These are phyloP conservation scores for Pterostichus niger DNA, from an alignment of 2,888 invertebrate species.

Conservation along the genomic window DNA sequence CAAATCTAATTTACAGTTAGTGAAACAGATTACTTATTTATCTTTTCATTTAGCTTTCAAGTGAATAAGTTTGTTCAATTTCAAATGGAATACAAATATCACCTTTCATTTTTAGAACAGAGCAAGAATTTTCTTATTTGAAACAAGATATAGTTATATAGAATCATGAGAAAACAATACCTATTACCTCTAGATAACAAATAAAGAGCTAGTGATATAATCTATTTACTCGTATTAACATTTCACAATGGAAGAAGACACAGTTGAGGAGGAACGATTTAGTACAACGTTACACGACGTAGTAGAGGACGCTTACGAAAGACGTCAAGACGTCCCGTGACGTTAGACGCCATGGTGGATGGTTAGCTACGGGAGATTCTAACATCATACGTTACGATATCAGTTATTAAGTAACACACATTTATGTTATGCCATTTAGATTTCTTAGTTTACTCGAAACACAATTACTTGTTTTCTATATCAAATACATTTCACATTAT, in stretches of 20 bases:
- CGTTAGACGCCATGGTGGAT: background rate
- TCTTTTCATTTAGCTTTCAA: too few species aligned
- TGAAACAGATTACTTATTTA: too few species aligned
- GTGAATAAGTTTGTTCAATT: too few species aligned
- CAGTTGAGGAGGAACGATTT: conserved; percentile 49
- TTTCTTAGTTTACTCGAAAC: background rate
- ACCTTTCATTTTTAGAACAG: too few species aligned
- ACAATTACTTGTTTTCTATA: background rate
- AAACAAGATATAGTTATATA: background rate
- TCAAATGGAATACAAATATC: too few species aligned
- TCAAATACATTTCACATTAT: background rate
- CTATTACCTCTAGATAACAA: conserved; percentile 29
- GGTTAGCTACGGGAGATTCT: conserved; percentile 17
- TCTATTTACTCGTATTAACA: conserved; percentile 6
- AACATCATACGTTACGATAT: conserved; percentile 1
- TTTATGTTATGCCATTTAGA: conserved; percentile 10
- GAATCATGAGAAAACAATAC: background rate
- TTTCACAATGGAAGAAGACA: conserved; percentile 44
- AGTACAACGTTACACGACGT: conserved; percentile 7
- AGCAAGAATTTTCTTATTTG: background rate
- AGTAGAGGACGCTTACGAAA: conserved; percentile 22
- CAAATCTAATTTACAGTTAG: too few species aligned
- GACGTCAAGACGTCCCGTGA: conserved; percentile 2
- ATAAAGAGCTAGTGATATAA: conserved; percentile 29
- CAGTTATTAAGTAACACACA: conserved; percentile 4